Base-by-base conservation (phyloP, 1,140 invertebrate species). In the Ooceraea biroi region DNA sequence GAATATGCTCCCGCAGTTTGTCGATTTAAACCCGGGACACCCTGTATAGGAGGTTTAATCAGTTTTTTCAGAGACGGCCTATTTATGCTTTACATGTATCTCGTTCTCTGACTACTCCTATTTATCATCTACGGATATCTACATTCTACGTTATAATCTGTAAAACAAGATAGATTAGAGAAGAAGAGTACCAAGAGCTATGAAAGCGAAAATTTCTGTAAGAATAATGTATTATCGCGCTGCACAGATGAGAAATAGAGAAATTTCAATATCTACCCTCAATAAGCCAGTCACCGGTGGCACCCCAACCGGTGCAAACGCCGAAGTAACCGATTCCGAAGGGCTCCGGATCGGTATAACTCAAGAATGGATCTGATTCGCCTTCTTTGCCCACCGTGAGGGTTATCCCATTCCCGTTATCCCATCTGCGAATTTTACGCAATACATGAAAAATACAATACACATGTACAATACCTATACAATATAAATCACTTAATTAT, bases 301-400 rank as follows among this genome's bases (percentile, higher is more conserved):
- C 96, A 25, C 97, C 97, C 97, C 97, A 98, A 58, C 97, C 97
- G 58, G 97, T 98, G 92, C 97, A 97, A 14, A 98, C 95, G 57
- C 97, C 97, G 27, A 97, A 96, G 91, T 97, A 96, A 78, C 95
- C 95, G 30, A 98, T 95, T 0, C 94, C 94, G 89, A 97, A 96
- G 0, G 96, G 95, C 84, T 97, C 96, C 0, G 96, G 96, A 90
- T 98, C 97, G 2, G 95, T 91, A 94, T 96, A 97, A 11, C 94
- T 95, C 55, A 98, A 91, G 90, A 98, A 97, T 1, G 97, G 96
- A 4, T 95, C 95, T 14, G 94, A 93, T 85, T 97, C 96, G 22
- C 96, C 96, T 90, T 97, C 96, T 65, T 95, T 95, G 22, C 97
- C 97, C 22, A 96, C 96, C 22, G 95, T 95, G 30, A 97, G 93